Percentiles rank a stretch among this genome's conserved stretches.
phyloP scores from a whole-genome alignment of 2,113 vertebrate genomes.

The Argyrosomus japonicus region DNA sequence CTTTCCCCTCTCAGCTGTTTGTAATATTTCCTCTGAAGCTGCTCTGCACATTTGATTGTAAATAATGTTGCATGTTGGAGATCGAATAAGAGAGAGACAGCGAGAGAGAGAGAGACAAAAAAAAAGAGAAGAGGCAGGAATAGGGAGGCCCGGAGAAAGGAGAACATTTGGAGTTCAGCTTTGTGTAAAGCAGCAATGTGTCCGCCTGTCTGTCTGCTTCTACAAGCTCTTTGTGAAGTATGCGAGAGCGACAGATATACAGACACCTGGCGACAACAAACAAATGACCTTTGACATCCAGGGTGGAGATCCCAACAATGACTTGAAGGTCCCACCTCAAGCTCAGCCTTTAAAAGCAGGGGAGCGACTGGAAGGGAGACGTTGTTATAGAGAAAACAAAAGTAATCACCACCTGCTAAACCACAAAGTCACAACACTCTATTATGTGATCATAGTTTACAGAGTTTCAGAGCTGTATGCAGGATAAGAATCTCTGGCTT shows the following conservation, averaged over 20 bases:
- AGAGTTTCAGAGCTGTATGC: not conserved
- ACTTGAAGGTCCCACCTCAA: not conserved
- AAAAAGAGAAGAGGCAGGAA: constrained; percentile 9
- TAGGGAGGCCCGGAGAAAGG: constrained; percentile 33
- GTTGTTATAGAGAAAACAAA: constrained; percentile 32
- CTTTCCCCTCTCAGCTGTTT: constrained; percentile 67
- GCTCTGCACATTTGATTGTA: constrained; percentile 58
- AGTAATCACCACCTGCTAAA: constrained; percentile 42
- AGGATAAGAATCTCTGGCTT: constrained; percentile 35
- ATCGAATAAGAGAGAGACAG: constrained; percentile 15
- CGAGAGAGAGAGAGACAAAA: not conserved
- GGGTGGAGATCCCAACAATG: not conserved
- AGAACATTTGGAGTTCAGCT: constrained; percentile 14
- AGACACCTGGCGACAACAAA: constrained; percentile 32
- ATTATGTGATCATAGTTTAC: constrained; percentile 34
- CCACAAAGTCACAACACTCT: constrained; percentile 27
- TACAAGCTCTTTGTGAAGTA: not conserved
- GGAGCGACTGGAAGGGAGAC: not conserved
- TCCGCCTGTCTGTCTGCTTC: not conserved
- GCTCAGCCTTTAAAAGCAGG: not conserved
- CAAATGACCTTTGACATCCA: constrained; percentile 29
- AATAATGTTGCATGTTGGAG: constrained; percentile 51
- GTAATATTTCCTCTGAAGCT: constrained; percentile 58
- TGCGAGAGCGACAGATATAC: not conserved
- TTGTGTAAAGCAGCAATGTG: not conserved